phyloP scores from a whole-genome alignment of 2,797 vertebrate genomes.

The Lepilemur septentrionalis region DNA sequence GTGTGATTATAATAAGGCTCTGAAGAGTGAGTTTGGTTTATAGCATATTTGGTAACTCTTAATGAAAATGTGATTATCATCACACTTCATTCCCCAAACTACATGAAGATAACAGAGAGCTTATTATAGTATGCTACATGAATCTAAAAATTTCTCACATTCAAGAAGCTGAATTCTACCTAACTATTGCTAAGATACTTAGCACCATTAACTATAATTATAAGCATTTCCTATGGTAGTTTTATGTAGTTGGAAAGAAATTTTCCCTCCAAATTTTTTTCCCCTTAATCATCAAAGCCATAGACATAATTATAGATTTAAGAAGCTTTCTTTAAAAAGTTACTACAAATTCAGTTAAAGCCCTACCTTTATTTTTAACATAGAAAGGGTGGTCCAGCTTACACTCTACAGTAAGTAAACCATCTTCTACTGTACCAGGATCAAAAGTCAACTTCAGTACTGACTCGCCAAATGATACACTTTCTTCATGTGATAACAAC shows the following conservation, averaged over 20 bases:
- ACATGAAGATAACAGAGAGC: background rate
- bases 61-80: slow-evolving; percentile 7
- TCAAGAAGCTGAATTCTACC: background rate
- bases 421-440: slow-evolving; percentile 93
- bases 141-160: background rate
- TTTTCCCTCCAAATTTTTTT: slow-evolving; percentile 7
- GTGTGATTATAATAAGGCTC: background rate
- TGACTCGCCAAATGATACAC: slow-evolving; percentile 94
- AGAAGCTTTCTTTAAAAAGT: slow-evolving; percentile 51
- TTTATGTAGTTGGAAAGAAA: slow-evolving; percentile 24
- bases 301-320: slow-evolving; percentile 5
- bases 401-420: slow-evolving; percentile 95
- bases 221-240: background rate
- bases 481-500: slow-evolving; percentile 95
- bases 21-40: background rate
- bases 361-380: slow-evolving; percentile 97
- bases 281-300: slow-evolving; percentile 43
- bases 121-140: background rate
- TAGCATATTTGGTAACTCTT: background rate
- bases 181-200: background rate
- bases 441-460: slow-evolving; percentile 98
- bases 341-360: slow-evolving; percentile 52
- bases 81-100: background rate
- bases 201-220: background rate
- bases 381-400: slow-evolving; percentile 97